Evolutionary conservation across 2,797 vertebrate species (phyloP), one percentile per base, ranked within the genome.

Genomic region (Buceros bicornis): DNA sequence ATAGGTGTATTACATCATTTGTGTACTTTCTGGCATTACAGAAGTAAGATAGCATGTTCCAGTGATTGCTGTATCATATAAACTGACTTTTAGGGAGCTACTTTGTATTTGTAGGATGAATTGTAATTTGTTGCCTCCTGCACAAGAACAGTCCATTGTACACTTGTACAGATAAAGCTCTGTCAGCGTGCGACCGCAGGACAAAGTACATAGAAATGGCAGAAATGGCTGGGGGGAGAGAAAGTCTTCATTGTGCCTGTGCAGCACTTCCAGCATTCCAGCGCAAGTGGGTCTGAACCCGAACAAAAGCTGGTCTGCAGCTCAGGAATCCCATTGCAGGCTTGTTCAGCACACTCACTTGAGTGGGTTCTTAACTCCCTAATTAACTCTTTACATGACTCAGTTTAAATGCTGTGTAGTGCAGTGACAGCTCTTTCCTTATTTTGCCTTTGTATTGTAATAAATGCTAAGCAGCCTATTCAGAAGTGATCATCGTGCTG

Each of bases 231-330:
- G 65, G 29, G 78, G 71, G 79, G 62, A 28, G 74, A 95, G 86
- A 92, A 94, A 76, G 67, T 89, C 91, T 35, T 65, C 54, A 29
- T 94, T 96, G 89, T 90, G 73, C 45, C 69, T 17, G 40, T 35
- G 81, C 71, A 57, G 81, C 80, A 37, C 61, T 89, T 66, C 20
- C 80, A 83, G 70, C 95, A 91, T 97, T 96, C 95, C 96, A 69
- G 2, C 16, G 60, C 33, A 35, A 50, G 91, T 96, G 96, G 94
- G 94, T 71, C 86, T 82, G 65, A 58, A 48, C 82, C 64, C 35
- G 5, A 82, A 89, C 89, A 94, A 96, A 94, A 92, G 84, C 72
- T 72, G 93, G 3, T 66, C 54, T 93, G 77, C 73, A 93, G 90
- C 89, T 89, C 60, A 85, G 81, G 73, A 93, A 86, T 94, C 88